Evolutionary conservation across 2,113 vertebrate genomes (phyloP).

Genomic region (Eonycteris spelaea): DNA sequence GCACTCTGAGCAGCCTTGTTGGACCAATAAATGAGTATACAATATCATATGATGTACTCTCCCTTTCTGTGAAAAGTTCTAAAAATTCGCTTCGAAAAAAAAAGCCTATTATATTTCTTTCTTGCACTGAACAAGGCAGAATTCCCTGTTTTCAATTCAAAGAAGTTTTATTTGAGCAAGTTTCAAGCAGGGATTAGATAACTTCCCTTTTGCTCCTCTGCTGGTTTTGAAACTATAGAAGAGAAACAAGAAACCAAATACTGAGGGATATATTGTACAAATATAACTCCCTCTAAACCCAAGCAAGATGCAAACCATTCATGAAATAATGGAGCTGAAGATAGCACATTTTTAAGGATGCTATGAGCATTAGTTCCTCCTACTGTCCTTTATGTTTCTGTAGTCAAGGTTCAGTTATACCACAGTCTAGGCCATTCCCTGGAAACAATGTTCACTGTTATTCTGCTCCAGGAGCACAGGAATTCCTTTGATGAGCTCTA

Average conservation of each 20-base stretch:
- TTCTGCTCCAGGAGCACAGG: constrained; percentile 21
- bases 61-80: background rate
- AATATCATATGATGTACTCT: background rate
- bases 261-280: background rate
- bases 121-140: background rate
- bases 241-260: constrained; percentile 21
- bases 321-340: background rate
- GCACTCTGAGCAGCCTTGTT: background rate
- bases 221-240: constrained; percentile 13
- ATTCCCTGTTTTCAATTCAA: background rate
- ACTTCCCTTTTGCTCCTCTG: background rate
- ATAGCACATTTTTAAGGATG: background rate
- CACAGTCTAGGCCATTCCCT: background rate
- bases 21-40: background rate
- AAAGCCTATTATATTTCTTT: background rate
- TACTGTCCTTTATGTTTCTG: constrained; percentile 23
- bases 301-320: background rate
- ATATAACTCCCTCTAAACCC: background rate
- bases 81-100: background rate
- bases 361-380: background rate
- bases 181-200: background rate
- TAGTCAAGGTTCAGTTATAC: constrained; percentile 40
- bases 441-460: constrained; percentile 24
- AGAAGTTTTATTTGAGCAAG: background rate
- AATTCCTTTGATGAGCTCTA: constrained; percentile 77